phyloP scores from a whole-genome alignment of 2,113 vertebrate species.

The Ameiurus melas region DNA sequence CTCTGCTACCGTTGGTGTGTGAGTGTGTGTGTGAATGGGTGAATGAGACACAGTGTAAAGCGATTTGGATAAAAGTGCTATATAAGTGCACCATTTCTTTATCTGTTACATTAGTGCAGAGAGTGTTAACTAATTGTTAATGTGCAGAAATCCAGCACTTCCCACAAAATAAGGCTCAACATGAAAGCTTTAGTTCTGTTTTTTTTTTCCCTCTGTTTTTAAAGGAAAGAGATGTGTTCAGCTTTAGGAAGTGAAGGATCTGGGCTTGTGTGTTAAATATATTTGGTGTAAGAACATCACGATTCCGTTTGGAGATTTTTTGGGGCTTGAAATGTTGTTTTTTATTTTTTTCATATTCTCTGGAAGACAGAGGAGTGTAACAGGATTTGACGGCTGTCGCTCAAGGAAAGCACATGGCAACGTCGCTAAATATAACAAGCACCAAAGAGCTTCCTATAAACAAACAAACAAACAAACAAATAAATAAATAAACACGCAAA shows the following conservation, averaged over 20 bases:
- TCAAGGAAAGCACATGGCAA: conserved; percentile 4
- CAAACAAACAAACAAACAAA: not conserved
- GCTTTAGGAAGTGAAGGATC: not conserved
- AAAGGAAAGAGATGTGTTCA: not conserved
- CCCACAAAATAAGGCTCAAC: not conserved
- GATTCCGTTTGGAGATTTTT: not conserved
- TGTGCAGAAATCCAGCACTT: not conserved
- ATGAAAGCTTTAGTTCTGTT: not conserved
- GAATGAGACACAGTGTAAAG: no score
- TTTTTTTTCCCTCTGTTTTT: not conserved
- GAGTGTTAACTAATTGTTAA: not conserved
- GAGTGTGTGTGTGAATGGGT: no score
- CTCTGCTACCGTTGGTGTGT: no score
- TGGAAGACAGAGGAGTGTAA: not conserved
- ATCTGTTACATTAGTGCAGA: not conserved
- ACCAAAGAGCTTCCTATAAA: not conserved
- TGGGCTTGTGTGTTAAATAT: not conserved
- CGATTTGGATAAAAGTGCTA: no score
- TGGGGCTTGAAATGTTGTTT: not conserved
- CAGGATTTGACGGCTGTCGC: conserved; percentile 35
- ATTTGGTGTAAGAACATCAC: not conserved
- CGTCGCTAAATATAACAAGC: conserved; percentile 9
- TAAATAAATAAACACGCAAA: not conserved
- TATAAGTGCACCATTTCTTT: not conserved
- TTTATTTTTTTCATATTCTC: not conserved